Evolutionary conservation across 2,888 invertebrate species (phyloP), one percentile per base, ranked within the genome.

Genomic region (Muschampia plurimacula): DNA sequence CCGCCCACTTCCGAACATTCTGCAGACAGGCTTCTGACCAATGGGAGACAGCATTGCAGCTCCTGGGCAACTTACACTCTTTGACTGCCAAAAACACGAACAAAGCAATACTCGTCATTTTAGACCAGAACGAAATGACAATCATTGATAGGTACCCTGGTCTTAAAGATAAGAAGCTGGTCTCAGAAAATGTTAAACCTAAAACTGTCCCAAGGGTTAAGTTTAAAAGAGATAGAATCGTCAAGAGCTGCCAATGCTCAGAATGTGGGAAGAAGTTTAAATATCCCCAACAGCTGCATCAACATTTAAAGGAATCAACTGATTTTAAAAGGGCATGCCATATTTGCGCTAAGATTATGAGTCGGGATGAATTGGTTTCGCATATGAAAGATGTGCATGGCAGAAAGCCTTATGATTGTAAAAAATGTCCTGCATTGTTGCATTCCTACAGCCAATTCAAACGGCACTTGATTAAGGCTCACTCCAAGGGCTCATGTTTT

Each of bases 281-380:
- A 2, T 85, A 86, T 74, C 82, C 89, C 0, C 79, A 86, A 46
- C 81, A 84, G 63, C 75, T 93, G 70, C 84, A 85, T 74, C 78
- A 84, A 52, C 93, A 93, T 79, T 84, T 93, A 41, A 89, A 88
- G 64, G 88, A 88, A 22, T 91, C 92, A 0, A 83, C 85, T 0
- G 88, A 91, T 74, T 78, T 85, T 41, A 83, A 85, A 74, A 80
- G 88, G 44, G 91, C 91, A 0, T 93, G 93, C 67, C 83, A 88
- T 57, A 77, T 91, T 22, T 93, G 93, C 71, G 89, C 88, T 0
- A 59, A 82, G 62, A 84, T 92, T 1, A 89, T 92, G 90, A 77
- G 74, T 1, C 82, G 88, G 64, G 81, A 89, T 41, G 83, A 87
- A 1, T 74, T 93, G 36, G 78, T 90, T 0, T 28, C 67, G 2